Evolutionary conservation across 2,797 vertebrate species (phyloP).

Genomic region (Masticophis lateralis): DNA sequence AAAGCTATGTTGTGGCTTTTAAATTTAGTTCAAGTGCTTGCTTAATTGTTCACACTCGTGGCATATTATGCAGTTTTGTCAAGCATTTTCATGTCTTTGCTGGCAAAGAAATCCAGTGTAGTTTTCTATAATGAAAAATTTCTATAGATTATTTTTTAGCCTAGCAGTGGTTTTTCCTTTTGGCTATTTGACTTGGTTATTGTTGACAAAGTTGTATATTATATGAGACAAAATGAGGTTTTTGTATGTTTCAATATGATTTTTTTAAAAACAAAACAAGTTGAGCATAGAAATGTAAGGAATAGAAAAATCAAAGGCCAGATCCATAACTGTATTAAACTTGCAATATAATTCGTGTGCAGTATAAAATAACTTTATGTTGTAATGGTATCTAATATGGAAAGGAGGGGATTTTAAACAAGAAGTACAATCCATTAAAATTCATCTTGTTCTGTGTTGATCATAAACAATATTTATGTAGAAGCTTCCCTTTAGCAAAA

Average conservation of each 20-base stretch:
- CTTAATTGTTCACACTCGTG: neutral
- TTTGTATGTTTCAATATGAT: neutral
- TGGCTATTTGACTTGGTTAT: neutral
- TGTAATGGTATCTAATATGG: neutral
- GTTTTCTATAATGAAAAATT: neutral
- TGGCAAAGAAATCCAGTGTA: neutral
- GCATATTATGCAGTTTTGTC: neutral
- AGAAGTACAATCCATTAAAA: neutral
- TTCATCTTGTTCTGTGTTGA: neutral
- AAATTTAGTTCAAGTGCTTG: neutral
- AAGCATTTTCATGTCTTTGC: neutral
- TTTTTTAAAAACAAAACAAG: neutral
- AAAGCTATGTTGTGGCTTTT: neutral
- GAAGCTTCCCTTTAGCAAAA: neutral
- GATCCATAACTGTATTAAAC: neutral
- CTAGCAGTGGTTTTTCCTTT: neutral
- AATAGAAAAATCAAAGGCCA: neutral
- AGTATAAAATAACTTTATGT: neutral
- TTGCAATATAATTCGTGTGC: neutral
- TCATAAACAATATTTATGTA: neutral
- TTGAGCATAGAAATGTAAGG: neutral
- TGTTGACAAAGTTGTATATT: neutral
- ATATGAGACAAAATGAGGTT: neutral
- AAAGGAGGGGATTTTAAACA: neutral
- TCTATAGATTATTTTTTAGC: neutral